Conservation (phyloP, 2,888 invertebrate species). For the Hypomecis atomaria region DNA sequence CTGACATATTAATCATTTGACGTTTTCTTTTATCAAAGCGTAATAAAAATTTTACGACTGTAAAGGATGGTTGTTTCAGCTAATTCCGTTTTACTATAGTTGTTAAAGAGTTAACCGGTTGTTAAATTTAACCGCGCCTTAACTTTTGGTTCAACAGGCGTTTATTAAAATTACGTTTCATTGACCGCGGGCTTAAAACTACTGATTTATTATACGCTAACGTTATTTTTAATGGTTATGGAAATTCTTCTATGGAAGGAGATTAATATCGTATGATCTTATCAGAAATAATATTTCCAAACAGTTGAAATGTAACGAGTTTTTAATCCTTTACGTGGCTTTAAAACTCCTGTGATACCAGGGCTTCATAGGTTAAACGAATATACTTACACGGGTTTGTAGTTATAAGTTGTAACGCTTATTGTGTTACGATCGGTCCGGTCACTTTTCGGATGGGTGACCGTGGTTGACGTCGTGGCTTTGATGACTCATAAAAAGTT, state of each 20-base stretch:
- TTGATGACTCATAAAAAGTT: too few relatives aligned
- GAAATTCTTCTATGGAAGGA: neutral
- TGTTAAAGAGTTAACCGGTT: slow-evolving; percentile 40
- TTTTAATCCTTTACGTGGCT: too few relatives aligned
- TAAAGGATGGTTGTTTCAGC: slow-evolving; percentile 40
- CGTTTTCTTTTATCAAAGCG: slow-evolving; percentile 8
- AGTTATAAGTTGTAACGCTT: too few relatives aligned
- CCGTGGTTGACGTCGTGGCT: too few relatives aligned
- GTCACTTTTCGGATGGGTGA: too few relatives aligned
- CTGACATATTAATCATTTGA: slow-evolving; percentile 15
- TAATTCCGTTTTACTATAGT: slow-evolving; percentile 44
- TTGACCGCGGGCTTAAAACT: slow-evolving; percentile 14
- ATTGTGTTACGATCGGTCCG: too few relatives aligned
- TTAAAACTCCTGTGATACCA: too few relatives aligned
- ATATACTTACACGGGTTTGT: too few relatives aligned
- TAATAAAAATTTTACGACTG: slow-evolving; percentile 35
- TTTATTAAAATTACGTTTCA: slow-evolving; percentile 26
- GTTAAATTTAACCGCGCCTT: slow-evolving; percentile 40
- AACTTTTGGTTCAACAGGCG: slow-evolving; percentile 40
- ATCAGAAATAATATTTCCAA: neutral
- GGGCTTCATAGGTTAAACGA: too few relatives aligned
- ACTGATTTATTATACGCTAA: slow-evolving; percentile 23
- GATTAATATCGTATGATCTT: neutral
- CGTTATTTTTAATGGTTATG: slow-evolving; percentile 10
- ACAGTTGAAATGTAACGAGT: too few relatives aligned